These are phyloP conservation scores for Nanorana parkeri DNA, from an alignment of 2,113 vertebrate genomes.

Conservation along the genomic window DNA sequence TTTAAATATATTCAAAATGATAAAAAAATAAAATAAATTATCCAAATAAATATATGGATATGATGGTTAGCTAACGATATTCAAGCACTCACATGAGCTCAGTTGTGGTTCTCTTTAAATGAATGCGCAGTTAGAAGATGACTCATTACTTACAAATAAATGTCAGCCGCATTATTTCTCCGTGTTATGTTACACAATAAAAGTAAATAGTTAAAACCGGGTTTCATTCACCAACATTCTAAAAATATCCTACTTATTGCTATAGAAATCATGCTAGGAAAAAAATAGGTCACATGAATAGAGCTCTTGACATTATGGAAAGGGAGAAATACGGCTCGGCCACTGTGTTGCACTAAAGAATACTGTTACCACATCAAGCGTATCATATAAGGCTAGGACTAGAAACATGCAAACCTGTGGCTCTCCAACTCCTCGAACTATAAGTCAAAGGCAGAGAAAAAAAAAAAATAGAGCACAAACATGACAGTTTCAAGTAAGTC, in stretches of 20 bases:
- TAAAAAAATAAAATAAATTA: too few species aligned
- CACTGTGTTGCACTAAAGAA: not conserved
- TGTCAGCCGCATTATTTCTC: not conserved
- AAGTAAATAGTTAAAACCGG: not conserved
- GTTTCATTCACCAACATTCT: constrained; percentile 34
- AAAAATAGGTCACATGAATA: constrained; percentile 49
- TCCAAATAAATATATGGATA: too few species aligned
- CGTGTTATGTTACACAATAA: not conserved
- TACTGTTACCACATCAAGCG: not conserved
- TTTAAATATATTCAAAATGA: too few species aligned
- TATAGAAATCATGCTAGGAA: constrained; percentile 42
- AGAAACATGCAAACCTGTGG: too few species aligned
- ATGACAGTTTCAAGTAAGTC: too few species aligned
- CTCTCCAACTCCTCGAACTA: too few species aligned
- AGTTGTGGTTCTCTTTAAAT: too few species aligned
- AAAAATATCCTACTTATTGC: constrained; percentile 56
- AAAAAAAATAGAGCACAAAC: too few species aligned
- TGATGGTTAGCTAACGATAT: too few species aligned
- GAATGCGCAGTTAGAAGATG: not conserved
- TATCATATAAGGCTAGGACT: too few species aligned
- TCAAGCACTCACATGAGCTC: too few species aligned
- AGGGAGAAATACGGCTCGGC: not conserved
- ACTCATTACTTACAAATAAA: not conserved
- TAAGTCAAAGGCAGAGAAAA: too few species aligned
- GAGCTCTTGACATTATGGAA: constrained; percentile 8